Percentiles rank a stretch among this genome's conserved stretches.
phyloP scores from a whole-genome alignment of 2,113 vertebrate species.

The Callipepla squamata region DNA sequence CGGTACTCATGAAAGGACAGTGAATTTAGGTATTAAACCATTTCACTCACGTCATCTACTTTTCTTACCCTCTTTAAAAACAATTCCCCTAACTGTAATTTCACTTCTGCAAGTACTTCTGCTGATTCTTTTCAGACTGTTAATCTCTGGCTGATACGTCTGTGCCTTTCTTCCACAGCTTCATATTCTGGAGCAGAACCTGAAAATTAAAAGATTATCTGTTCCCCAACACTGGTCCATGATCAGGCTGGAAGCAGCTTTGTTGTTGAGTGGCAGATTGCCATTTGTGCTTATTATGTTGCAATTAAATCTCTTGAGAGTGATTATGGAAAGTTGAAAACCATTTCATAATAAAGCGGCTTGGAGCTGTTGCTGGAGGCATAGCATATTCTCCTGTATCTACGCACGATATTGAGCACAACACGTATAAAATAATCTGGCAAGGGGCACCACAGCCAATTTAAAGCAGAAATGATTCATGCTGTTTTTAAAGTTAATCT shows the following conservation, averaged over 20 bases:
- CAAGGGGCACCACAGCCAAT: background rate
- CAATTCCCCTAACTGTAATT: background rate
- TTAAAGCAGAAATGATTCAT: background rate
- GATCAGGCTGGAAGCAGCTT: background rate
- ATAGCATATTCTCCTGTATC: background rate
- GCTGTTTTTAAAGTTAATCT: background rate
- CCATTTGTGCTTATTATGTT: background rate
- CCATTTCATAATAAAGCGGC: background rate
- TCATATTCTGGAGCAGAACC: background rate
- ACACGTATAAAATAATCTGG: background rate
- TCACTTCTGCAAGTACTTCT: background rate
- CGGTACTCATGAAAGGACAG: background rate
- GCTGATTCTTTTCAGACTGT: background rate
- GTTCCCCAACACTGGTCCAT: background rate
- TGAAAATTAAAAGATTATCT: background rate
- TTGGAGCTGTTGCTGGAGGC: slow-evolving; percentile 2
- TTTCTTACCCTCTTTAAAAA: background rate
- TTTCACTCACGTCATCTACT: background rate
- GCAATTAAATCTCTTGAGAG: background rate
- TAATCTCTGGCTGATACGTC: background rate
- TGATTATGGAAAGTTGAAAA: background rate
- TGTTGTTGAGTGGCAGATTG: background rate
- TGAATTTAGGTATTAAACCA: background rate
- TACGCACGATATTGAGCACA: background rate
- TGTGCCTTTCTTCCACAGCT: background rate